Percentiles rank a stretch among this genome's conserved stretches.
phyloP scores from a whole-genome alignment of 2,113 vertebrate species.

The Propithecus coquereli region DNA sequence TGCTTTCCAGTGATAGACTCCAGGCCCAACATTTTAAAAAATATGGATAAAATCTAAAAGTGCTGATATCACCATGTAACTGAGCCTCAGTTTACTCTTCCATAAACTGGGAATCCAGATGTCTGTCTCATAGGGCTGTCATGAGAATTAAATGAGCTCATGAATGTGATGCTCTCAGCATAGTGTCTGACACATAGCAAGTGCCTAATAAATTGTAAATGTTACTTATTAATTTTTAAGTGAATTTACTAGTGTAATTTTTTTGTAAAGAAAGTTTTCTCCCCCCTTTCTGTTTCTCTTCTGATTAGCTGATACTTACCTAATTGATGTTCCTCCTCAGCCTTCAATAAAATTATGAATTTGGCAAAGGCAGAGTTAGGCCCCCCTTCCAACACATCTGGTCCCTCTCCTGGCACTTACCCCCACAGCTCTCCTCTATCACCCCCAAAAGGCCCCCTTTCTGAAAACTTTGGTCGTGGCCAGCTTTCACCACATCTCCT shows the following conservation, averaged over 20 bases:
- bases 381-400: not conserved
- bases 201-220: not conserved
- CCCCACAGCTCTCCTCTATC: not conserved
- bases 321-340: not conserved
- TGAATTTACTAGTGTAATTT: not conserved
- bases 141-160: not conserved
- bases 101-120: not conserved
- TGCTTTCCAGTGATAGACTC: not conserved
- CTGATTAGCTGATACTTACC: not conserved
- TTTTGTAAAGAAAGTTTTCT: not conserved
- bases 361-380: not conserved
- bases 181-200: not conserved
- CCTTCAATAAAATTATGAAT: not conserved
- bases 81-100: not conserved
- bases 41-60: not conserved
- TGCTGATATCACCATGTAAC: not conserved
- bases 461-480: not conserved
- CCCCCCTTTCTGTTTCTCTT: not conserved
- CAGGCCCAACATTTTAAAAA: not conserved
- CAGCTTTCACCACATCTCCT: not conserved
- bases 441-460: not conserved
- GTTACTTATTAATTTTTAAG: not conserved
- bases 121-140: not conserved
- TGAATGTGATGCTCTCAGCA: not conserved
- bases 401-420: rapidly evolving